Base-by-base conservation (phyloP, 2,797 vertebrate species). In the Syndactyla subalaris region DNA sequence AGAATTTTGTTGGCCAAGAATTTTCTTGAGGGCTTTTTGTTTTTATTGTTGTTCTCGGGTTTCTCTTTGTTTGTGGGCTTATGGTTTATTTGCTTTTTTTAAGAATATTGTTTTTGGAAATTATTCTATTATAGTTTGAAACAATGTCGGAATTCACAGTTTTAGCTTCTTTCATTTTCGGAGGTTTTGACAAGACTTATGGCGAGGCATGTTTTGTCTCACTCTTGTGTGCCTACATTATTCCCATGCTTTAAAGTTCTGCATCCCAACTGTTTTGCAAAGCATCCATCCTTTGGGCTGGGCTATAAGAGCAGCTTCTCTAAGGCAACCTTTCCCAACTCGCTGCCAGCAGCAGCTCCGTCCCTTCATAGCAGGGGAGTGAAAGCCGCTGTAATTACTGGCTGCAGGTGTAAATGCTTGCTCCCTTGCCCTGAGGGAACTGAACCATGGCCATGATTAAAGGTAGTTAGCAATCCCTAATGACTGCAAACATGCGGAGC, bases 381-480 rank as follows among this genome's bases (percentile, higher is more conserved):
- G 76, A 61, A n/a, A 49, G 87, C 4, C 67, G 38, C 88, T 93
- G 85, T 94, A 95, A 97, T 97, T 95, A 88, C 94, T 6, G 88
- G 88, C 92, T 96, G 94, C 93, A 97, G 96, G 96, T 97, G 92
- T 36, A 95, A 88, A 72, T 34, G 38, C 51, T 43, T 20, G 85
- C 88, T 95, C 95, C 92, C 62, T 22, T 76, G 71, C 82, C 94
- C 90, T 14, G 55, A 36, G 94, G 93, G 90, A 94, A 10, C 79
- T 70, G 85, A 95, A 78, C 93, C 85, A 1, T 2, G 61, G 73
- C 92, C 92, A 13, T 92, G 93, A 95, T 96, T 95, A 95, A 95
- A 97, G 94, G 92, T 94, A 79, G 88, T 94, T 96, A 90, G 83
- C 83, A 49, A 88, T 95, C 95, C 92, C 95, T 95, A 89, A 95